A percentile compares a stretch with the other conserved stretches of the same genome.
phyloP scores from a whole-genome alignment of 1,140 invertebrate genomes.

The Tetranychus urticae region DNA sequence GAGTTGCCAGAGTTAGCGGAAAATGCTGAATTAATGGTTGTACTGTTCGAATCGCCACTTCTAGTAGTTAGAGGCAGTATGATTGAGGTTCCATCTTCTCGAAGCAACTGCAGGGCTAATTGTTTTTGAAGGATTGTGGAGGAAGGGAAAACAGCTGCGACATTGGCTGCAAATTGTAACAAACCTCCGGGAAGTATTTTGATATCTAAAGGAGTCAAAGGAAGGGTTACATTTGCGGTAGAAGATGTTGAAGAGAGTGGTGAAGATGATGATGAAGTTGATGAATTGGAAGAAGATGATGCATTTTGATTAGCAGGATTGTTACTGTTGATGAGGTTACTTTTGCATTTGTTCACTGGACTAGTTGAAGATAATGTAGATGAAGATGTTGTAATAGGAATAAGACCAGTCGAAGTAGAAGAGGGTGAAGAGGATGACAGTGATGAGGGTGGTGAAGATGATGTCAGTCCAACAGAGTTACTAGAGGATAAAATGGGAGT shows the following conservation, averaged over 20 bases:
- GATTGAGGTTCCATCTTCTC: conserved; percentile 8
- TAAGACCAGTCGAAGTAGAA: too few species aligned
- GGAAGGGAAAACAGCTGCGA: conserved; percentile 2
- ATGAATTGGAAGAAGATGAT: background rate
- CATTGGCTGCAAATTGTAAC: conserved; percentile 3
- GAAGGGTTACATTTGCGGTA: background rate
- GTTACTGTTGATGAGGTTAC: background rate
- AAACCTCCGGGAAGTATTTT: conserved; percentile 5
- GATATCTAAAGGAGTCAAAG: background rate
- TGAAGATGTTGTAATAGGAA: too few species aligned
- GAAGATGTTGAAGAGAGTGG: background rate
- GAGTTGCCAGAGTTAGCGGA: background rate
- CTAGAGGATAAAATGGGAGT: background rate
- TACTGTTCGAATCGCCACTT: conserved; percentile 24
- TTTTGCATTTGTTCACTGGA: background rate
- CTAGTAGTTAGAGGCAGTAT: conserved; percentile 2
- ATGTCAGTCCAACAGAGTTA: background rate
- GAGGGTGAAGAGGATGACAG: background rate
- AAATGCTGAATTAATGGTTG: background rate
- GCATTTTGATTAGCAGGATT: too few species aligned
- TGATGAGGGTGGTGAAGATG: background rate
- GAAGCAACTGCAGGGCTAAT: conserved; percentile 6
- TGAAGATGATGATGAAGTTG: background rate
- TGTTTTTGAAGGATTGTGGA: background rate
- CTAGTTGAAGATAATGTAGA: too few species aligned